Evolutionary conservation across 2,113 vertebrate species (phyloP), one percentile per base, ranked within the genome.

Genomic region (Chauna torquata): DNA sequence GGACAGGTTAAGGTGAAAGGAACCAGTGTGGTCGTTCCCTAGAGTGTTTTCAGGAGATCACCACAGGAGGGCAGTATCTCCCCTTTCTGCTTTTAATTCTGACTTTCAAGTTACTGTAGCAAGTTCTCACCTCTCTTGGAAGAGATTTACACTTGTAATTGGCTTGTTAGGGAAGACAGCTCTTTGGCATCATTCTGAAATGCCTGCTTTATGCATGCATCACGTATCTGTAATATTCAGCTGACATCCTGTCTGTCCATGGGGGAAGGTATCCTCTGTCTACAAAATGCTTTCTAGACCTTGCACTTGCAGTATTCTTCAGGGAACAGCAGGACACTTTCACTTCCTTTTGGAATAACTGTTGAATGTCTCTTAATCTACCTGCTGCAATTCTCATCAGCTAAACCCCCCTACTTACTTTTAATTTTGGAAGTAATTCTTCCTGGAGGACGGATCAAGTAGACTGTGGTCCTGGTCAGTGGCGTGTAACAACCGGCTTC

Each of bases 101-200:
- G 61, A 16, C 42, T 59, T 17, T 23, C 1, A 12, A 9, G 59
- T 20, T 61, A 18, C 18, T 61, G 45, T 3, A 81, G 79, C 22
- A 23, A 36, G 61, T 45, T 79, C 47, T 49, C 38, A 2, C 38
- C 80, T 68, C 72, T 79, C 38, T 36, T 34, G 58, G 68, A 34
- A 25, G 47, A 38, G 75, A 13, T 66, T 44, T 1, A 7, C 3
- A 22, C 22, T 52, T 91, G 11, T 30, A 47, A 0, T 20, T 11
- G 72, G 59, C 23, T 2, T 19, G 47, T 28, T 54, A n/a, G 74
- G 59, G 8, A 14, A 52, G 42, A 24, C 45, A 61, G 28, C 24
- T 57, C 58, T 58, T 15, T 0, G 1, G 75, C 34, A 7, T 30
- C 1, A 0, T 16, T 74, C 82, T 15, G 2, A 15, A 74, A 50